Percentiles rank a stretch among this genome's conserved stretches.
These are phyloP conservation scores for Chouioia cunea DNA, from an alignment of 2,888 invertebrate species.

Conservation along the genomic window DNA sequence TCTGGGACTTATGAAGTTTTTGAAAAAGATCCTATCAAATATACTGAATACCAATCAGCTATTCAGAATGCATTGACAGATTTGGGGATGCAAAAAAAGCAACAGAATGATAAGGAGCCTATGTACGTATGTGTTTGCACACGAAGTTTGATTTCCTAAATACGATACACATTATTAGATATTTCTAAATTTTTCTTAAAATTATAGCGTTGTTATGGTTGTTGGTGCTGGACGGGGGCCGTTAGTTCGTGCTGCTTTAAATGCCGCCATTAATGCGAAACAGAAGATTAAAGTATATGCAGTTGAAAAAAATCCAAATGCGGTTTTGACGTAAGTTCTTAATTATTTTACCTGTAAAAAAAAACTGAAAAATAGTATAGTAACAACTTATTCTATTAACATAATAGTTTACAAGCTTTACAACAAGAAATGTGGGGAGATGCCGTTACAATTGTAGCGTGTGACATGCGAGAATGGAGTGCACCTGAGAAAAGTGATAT, in stretches of 20 bases:
- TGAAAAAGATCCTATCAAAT: constrained; percentile 97
- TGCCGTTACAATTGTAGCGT: constrained; percentile 82
- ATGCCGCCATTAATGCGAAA: constrained; percentile 80
- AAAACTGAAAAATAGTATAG: too few species aligned
- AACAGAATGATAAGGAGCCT: constrained; percentile 1
- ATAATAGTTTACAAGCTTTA: constrained; percentile 75
- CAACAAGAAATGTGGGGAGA: constrained; percentile 84
- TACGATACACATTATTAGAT: background rate
- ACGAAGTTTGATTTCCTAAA: constrained; percentile 5
- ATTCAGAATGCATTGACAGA: constrained; percentile 82
- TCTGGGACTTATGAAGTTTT: constrained; percentile 97
- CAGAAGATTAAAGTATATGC: constrained; percentile 88
- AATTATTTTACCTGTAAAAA: background rate
- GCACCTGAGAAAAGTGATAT: constrained; percentile 93
- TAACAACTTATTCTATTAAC: too few species aligned
- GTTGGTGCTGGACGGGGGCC: constrained; percentile 97
- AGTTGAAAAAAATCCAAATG: constrained; percentile 98
- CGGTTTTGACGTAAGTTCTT: constrained; percentile 79
- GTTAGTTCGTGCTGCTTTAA: constrained; percentile 88
- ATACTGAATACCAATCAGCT: constrained; percentile 88
- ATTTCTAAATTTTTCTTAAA: constrained; percentile 19
- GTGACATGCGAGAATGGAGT: constrained; percentile 88
- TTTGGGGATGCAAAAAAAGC: constrained; percentile 61
- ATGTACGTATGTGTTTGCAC: constrained; percentile 29
- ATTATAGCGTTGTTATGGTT: constrained; percentile 79